Base-by-base conservation (phyloP, 2,888 invertebrate genomes). In the Helobdella robusta region DNA sequence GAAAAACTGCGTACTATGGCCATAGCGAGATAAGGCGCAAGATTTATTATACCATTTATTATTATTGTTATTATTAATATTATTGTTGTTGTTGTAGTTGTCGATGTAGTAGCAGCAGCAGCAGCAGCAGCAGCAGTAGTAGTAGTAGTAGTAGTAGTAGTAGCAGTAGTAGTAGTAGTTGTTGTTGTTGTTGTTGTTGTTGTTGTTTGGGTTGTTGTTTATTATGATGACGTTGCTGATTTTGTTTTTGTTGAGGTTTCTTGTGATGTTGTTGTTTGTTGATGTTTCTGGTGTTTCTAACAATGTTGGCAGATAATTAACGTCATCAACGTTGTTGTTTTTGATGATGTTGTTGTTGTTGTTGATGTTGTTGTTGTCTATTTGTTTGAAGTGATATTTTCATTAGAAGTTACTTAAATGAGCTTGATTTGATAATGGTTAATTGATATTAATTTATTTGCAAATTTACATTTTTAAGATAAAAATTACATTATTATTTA, bases 21-120 rank as follows among this genome's bases (percentile, higher is more conserved):
- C n/a, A 32, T 30, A 30, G 25, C 6, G 18, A n/a, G 56, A 56
- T 56, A 56, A 56, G 28, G 56, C 25, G 56, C 56, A 32, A 56
- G 56, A 56, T 56, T 56, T 56, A 56, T 56, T 56, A 8, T 28
- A n/a, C n/a, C n/a, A n/a, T n/a, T n/a, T n/a, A n/a, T n/a, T n/a
- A n/a, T n/a, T n/a, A n/a, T n/a, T n/a, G n/a, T n/a, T n/a, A n/a
- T n/a, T n/a, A n/a, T n/a, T n/a, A n/a, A n/a, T n/a, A n/a, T n/a
- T n/a, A n/a, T n/a, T n/a, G n/a, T n/a, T n/a, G n/a, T n/a, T n/a
- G n/a, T n/a, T n/a, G n/a, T n/a, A n/a, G n/a, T n/a, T n/a, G n/a
- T n/a, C n/a, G n/a, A n/a, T n/a, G n/a, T n/a, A n/a, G n/a, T n/a
- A n/a, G n/a, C n/a, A n/a, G n/a, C n/a, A n/a, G n/a, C n/a, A n/a